Evolutionary conservation across 2,113 vertebrate species (phyloP), one percentile per base, ranked within the genome.

Genomic region (Bufo gargarizans): DNA sequence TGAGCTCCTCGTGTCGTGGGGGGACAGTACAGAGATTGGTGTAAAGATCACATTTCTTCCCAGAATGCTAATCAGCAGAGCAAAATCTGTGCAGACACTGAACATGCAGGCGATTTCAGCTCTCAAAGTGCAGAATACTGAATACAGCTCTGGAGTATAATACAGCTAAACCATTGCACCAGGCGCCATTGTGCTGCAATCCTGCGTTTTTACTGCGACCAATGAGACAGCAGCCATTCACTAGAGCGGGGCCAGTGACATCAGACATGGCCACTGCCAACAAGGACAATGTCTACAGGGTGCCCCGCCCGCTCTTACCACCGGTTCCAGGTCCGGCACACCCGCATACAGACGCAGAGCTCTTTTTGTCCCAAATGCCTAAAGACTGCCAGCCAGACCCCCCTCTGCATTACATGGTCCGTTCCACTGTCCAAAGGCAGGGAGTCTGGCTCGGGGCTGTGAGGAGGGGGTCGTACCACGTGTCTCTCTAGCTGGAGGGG

Each of bases 311-410:
- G 85, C 86, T 90, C 96, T 97, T 90, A 98, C 97, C 97, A 98
- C 90, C 97, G 96, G 94, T 96, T 97, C 96, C 97, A 97, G 47
- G 97, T 98, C 90, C 97, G 95, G 91, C 97, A 98, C 84, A 98
- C 97, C 63, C 97, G 93, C 97, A 98, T 98, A 94, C 97, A 98
- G 90, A 98, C 90, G 7, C 96, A 97, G 49, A 97, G 95, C 94
- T 98, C 96, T 4, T 95, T 90, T 63, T 97, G 96, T 90, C 93
- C 96, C 11, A 98, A 95, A 92, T 96, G 93, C 85, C 96, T 96
- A 93, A 98, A 98, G 87, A 97, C 96, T 4, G 96, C 90, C 33
- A 98, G 95, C 97, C 97, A 98, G 85, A 94, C 94, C 4, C 97
- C 96, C 0, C 97, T 92, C 7, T 96, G 95, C 93, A 97, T 92